A percentile compares a stretch with the other conserved stretches of the same genome.
Conservation (phyloP, 2,113 vertebrate species). For the Microcebus tavaratra region DNA sequence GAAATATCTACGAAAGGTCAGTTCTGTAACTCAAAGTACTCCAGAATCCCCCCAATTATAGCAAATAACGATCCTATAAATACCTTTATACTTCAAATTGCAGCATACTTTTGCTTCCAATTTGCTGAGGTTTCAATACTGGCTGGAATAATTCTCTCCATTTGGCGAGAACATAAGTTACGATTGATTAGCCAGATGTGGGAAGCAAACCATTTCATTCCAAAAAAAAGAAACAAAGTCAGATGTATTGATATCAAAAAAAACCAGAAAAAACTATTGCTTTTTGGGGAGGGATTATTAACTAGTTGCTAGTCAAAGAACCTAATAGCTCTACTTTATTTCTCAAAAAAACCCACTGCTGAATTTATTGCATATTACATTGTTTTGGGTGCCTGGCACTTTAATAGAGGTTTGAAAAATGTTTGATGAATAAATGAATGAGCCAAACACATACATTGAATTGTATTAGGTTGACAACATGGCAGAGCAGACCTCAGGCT, state of each 20-base stretch:
- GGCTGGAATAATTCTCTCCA: conserved; percentile 44
- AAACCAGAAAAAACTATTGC: neutral
- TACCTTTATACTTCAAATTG: neutral
- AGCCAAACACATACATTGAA: neutral
- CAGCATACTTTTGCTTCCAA: neutral
- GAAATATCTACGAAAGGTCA: neutral
- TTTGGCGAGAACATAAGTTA: conserved; percentile 4
- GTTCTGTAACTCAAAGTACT: neutral
- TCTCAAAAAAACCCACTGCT: neutral
- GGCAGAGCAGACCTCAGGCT: neutral
- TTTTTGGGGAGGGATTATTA: neutral
- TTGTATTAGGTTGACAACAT: neutral
- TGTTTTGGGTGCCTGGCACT: neutral
- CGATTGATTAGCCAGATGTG: neutral
- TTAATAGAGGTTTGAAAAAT: neutral
- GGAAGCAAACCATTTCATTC: neutral
- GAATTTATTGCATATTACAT: neutral
- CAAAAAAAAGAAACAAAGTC: neutral
- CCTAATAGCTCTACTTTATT: neutral
- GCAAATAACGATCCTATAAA: neutral
- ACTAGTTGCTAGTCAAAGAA: neutral
- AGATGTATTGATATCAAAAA: conserved; percentile 34
- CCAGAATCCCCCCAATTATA: neutral
- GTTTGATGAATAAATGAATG: neutral
- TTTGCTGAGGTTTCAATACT: conserved; percentile 41